Percentiles rank a stretch among this genome's conserved stretches.
Conservation (phyloP, 2,113 vertebrate genomes). For the Thryonomys swinderianus region DNA sequence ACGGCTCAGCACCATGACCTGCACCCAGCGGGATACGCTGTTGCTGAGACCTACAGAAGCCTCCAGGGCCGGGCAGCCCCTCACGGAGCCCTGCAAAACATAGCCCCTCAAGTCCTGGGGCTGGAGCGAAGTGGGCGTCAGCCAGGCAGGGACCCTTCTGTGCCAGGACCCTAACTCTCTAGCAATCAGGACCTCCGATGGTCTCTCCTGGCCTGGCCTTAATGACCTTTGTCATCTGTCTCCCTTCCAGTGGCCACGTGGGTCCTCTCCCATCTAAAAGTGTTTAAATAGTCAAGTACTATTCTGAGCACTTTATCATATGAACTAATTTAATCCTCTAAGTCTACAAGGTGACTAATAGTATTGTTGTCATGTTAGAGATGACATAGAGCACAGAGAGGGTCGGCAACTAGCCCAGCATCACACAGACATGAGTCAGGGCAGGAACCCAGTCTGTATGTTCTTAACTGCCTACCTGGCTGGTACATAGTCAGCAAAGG, state of each 20-base stretch:
- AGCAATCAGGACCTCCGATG: background rate
- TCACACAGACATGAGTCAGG: background rate
- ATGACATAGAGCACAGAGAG: background rate
- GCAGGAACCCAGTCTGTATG: background rate
- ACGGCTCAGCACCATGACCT: slow-evolving; percentile 95
- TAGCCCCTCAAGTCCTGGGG: slow-evolving; percentile 94
- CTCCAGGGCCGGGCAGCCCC: slow-evolving; percentile 91
- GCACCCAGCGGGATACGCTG: slow-evolving; percentile 96
- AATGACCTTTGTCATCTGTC: background rate
- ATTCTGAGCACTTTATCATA: background rate
- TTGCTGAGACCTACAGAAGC: slow-evolving; percentile 94
- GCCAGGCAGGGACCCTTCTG: background rate
- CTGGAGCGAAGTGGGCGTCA: slow-evolving; percentile 80
- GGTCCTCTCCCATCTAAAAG: background rate
- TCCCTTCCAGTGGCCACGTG: background rate
- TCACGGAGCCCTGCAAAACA: slow-evolving; percentile 90
- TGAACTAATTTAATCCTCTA: slow-evolving; percentile 25
- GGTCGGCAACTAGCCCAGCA: background rate
- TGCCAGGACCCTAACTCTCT: background rate
- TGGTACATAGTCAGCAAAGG: background rate
- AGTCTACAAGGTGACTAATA: background rate
- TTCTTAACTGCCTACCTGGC: background rate
- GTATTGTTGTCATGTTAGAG: background rate
- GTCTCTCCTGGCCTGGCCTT: background rate
- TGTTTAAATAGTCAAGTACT: background rate